Evolutionary conservation across 2,113 vertebrate species (phyloP), one percentile per base, ranked within the genome.

Genomic region (Perccottus glenii): DNA sequence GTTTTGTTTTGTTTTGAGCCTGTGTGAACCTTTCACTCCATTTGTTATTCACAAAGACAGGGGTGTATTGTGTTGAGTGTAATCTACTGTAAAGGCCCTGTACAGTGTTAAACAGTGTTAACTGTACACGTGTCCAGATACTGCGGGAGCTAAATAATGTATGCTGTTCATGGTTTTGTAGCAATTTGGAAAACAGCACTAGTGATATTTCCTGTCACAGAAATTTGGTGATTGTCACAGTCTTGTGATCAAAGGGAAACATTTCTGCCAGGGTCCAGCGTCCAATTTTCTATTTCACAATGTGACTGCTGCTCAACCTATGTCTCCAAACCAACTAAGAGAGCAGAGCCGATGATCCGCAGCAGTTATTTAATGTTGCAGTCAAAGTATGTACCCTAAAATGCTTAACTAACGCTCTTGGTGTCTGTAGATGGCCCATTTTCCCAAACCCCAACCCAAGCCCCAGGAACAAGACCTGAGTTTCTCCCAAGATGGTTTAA

Each of bases 341-440:
- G 38, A 36, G 52, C 11, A 46, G 11, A 46, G 44, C 44, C 11
- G 10, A 11, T 11, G 44, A 12, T 12, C 44, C 11, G 44, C 44
- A 14, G 19, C 12, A 27, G 2, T 19, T 45, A 33, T 47, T 47
- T 15, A 40, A 63, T 55, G 15, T 51, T 11, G 27, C 43, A n/a
- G 42, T 38, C 11, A 11, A 2, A 12, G 5, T 11, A 33, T 40
- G 56, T 33, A 70, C 36, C 35, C 38, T 55, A 55, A 55, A 38
- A 55, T 55, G 52, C 36, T 55, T 55, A 55, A 38, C 33, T 55
- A 33, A 55, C 36, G 52, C 33, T 46, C 15, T 60, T 43, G 35
- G 27, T 15, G 27, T 38, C 35, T 67, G n/a, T 57, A 14, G 9
- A n/a, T 46, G 51, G 11, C 33, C 51, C 38, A 3, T 14, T 10